Percentiles rank a stretch among this genome's conserved stretches.
Evolutionary conservation across 1,140 invertebrate genomes (phyloP).

Genomic region (Drosophila kanapiae): DNA sequence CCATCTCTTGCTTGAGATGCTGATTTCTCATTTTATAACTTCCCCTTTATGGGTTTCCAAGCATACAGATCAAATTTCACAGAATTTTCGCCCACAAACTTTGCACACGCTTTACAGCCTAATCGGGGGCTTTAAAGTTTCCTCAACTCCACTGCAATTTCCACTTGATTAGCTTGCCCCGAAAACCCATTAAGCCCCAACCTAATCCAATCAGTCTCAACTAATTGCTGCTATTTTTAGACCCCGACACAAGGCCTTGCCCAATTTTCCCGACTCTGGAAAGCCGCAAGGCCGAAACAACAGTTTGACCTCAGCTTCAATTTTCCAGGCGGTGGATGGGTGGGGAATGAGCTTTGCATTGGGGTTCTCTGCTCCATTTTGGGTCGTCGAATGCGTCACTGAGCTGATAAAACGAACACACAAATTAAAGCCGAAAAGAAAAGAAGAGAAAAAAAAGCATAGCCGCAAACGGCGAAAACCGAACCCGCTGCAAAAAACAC

Average conservation of each 20-base stretch:
- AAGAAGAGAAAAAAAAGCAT: neutral
- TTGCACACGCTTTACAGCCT: neutral
- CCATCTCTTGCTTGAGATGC: neutral
- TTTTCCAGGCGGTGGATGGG: slow-evolving; percentile 1
- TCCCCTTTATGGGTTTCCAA: neutral
- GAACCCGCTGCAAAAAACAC: slow-evolving; percentile 48
- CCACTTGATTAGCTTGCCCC: slow-evolving; percentile 14
- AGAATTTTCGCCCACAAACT: neutral
- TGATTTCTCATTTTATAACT: slow-evolving; percentile 3
- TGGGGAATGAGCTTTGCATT: neutral
- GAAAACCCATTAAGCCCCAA: slow-evolving; percentile 19
- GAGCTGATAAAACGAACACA: slow-evolving; percentile 46
- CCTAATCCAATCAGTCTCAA: slow-evolving; percentile 27
- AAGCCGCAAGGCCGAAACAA: slow-evolving; percentile 40
- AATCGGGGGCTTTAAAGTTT: slow-evolving; percentile 5
- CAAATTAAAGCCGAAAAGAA: slow-evolving; percentile 43
- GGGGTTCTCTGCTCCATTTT: slow-evolving; percentile 40
- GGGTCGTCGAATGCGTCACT: slow-evolving; percentile 72
- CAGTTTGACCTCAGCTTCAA: slow-evolving; percentile 43
- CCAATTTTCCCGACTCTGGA: slow-evolving; percentile 24
- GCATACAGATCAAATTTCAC: slow-evolving; percentile 25
- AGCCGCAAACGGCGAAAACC: slow-evolving; percentile 58
- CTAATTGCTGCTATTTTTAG: slow-evolving; percentile 60
- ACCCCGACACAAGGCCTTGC: slow-evolving; percentile 36
- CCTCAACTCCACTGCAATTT: neutral